Evolutionary conservation across 2,113 vertebrate species (phyloP), one percentile per base, ranked within the genome.

Genomic region (Amblyopsis rosae): DNA sequence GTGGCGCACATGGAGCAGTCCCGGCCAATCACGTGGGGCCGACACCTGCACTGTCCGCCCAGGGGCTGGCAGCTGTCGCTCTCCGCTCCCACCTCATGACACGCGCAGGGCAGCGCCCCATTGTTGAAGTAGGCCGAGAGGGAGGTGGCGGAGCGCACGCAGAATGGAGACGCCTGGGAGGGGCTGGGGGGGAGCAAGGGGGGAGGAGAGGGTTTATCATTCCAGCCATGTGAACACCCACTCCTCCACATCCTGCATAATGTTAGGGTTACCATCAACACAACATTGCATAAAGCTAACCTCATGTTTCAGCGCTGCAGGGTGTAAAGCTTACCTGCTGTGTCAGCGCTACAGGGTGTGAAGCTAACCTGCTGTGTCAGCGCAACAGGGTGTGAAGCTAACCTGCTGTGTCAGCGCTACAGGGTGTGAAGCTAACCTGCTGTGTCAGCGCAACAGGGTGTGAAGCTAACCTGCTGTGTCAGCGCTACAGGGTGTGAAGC

Each of bases 91-190:
- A 76, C 95, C 77, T 98, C 95, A 0, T 99, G 98, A 82, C 98
- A 99, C 59, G 54, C 83, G 4, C 98, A 99, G 0, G 95, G 94
- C 84, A 91, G 71, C 0, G 96, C 96, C 1, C 96, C 97, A 0
- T 97, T 96, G 84, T 98, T 99, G 75, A 98, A 96, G 90, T 95
- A 98, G 2, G 96, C 95, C 0, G 98, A 98, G 41, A 99, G 93
- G 0, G 98, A 98, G 16, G 88, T 55, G 3, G 95, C 95, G 0
- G 96, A 95, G 0, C 89, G 62, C 0, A 86, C 92, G 90, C 98
- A 99, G 92, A 99, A 99, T 2, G 69, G 82, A 0, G 95, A 90
- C 0, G 94, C 87, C 0, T 92, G 85, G 68, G 83, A 71, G 4
- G 95, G 93, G 72, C 97, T 99, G 88, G 0, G 0, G 12, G 46